A percentile compares a stretch with the other conserved stretches of the same genome.
Evolutionary conservation across 2,888 invertebrate species (phyloP).

Genomic region (Ophioninae sp.): DNA sequence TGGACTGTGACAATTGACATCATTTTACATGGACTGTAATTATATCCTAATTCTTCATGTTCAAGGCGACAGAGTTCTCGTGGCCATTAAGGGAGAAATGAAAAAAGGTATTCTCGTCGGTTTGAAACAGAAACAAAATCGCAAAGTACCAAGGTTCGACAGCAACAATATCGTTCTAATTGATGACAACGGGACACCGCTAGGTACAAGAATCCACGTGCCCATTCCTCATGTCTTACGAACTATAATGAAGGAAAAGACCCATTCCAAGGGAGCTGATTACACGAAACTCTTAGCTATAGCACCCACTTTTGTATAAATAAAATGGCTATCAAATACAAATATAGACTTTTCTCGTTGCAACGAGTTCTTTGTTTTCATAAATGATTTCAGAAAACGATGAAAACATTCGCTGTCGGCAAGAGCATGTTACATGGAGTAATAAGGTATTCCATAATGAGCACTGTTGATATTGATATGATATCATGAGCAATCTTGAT

Average conservation of each 20-base stretch:
- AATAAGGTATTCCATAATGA: too few relatives aligned
- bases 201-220: conserved; percentile 97
- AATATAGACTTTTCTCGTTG: not conserved
- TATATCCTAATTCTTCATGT: not conserved
- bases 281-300: conserved; percentile 96
- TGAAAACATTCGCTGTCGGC: not conserved
- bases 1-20: too few relatives aligned
- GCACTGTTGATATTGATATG: too few relatives aligned
- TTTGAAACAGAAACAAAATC: conserved; percentile 90
- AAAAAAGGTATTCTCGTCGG: conserved; percentile 96
- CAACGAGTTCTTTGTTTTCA: not conserved
- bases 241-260: conserved; percentile 91
- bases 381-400: not conserved
- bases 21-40: not conserved
- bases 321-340: conserved; percentile 19
- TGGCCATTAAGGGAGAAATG: conserved; percentile 97
- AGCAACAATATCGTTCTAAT: conserved; percentile 98
- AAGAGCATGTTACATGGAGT: not conserved
- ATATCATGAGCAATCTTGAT: too few relatives aligned
- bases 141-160: conserved; percentile 94
- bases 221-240: conserved; percentile 96
- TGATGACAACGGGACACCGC: conserved; percentile 96
- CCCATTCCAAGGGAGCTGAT: conserved; percentile 91
- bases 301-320: conserved; percentile 93
- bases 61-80: conserved; percentile 92